Conservation (phyloP, 2,888 invertebrate genomes). For the Timema podura region DNA sequence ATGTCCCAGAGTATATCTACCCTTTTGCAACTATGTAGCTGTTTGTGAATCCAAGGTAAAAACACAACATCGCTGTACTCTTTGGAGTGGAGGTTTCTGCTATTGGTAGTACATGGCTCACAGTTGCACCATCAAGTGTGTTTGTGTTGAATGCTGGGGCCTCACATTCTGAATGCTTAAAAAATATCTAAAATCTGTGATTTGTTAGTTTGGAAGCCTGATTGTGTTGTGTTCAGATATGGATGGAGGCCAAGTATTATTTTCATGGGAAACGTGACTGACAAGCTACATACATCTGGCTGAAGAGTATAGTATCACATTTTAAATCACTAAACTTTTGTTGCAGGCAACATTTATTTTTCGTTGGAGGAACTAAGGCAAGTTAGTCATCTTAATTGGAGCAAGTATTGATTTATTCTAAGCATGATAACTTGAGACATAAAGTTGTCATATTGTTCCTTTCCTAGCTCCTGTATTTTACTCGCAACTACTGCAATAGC, state of each 20-base stretch:
- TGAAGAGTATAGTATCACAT: background rate
- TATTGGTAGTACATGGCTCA: slow-evolving; percentile 8
- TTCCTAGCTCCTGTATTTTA: slow-evolving; percentile 3
- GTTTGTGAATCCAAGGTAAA: background rate
- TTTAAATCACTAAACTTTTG: slow-evolving; percentile 1
- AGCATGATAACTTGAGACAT: background rate
- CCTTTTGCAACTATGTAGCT: background rate
- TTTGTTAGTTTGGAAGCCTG: slow-evolving; percentile 3
- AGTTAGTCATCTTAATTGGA: background rate
- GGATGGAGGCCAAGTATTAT: slow-evolving; percentile 3
- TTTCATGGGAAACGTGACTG: background rate
- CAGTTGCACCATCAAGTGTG: slow-evolving; percentile 6
- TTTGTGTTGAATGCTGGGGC: background rate
- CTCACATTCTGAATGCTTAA: slow-evolving; percentile 1
- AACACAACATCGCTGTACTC: slow-evolving; percentile 5
- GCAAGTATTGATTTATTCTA: background rate
- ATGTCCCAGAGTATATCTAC: background rate
- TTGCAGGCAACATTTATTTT: background rate
- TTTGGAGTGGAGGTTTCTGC: background rate
- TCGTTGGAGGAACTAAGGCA: background rate
- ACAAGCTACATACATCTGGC: background rate
- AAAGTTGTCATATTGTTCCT: background rate
- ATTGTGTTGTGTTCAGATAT: slow-evolving; percentile 4
- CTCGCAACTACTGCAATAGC: background rate
- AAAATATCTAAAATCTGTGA: background rate